Evolutionary conservation across 2,888 invertebrate species (phyloP).

Genomic region (Drosophila phalerata): DNA sequence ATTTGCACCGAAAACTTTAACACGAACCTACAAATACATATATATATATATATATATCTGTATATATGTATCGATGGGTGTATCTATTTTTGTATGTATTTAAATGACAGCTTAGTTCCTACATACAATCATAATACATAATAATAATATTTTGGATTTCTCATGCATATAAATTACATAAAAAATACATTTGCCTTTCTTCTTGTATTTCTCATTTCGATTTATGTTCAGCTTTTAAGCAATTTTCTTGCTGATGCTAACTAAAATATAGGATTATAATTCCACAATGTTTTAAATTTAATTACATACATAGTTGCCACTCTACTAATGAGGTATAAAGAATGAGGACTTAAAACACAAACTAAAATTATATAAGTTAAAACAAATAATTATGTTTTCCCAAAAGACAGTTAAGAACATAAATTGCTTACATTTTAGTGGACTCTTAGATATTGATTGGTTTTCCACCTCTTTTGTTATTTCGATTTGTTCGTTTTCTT

Average conservation of each 20-base stretch:
- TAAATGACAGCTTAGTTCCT: constrained; percentile 51
- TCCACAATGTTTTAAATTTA: constrained; percentile 38
- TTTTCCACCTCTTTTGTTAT: constrained; percentile 26
- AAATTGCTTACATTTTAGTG: constrained; percentile 67
- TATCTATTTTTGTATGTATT: constrained; percentile 14
- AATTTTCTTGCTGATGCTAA: constrained; percentile 48
- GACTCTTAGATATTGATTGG: constrained; percentile 61
- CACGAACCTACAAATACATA: constrained; percentile 46
- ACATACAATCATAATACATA: constrained; percentile 51
- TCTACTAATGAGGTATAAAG: constrained; percentile 75
- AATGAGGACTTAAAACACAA: constrained; percentile 65
- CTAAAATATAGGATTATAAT: constrained; percentile 21
- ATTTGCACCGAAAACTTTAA: constrained; percentile 63
- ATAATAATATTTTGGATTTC: constrained; percentile 24
- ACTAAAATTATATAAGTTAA: constrained; percentile 60
- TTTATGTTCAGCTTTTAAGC: constrained; percentile 47
- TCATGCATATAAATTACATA: constrained; percentile 66
- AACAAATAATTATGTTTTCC: constrained; percentile 45
- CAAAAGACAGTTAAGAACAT: constrained; percentile 56
- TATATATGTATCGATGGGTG: constrained; percentile 11
- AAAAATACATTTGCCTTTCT: constrained; percentile 70
- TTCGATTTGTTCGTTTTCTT: constrained; percentile 7
- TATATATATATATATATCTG: constrained; percentile 13
- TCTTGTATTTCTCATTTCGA: constrained; percentile 22
- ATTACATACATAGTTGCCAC: constrained; percentile 59